Evolutionary conservation across 2,113 vertebrate genomes (phyloP).

Genomic region (Saccopteryx bilineata): DNA sequence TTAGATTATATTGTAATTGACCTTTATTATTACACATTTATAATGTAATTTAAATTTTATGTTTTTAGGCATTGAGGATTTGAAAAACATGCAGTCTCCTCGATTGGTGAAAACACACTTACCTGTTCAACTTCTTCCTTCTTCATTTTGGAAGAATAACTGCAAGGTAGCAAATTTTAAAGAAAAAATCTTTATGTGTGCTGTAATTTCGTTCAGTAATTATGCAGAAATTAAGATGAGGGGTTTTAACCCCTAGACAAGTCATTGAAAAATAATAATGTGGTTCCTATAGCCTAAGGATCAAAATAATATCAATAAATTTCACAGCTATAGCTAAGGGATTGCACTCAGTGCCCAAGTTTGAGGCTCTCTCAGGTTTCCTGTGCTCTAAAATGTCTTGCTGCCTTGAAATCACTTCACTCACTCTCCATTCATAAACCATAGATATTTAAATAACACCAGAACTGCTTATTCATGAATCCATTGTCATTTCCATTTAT

Average conservation of each 20-base stretch:
- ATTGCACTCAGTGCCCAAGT: not conserved
- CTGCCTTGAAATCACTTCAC: not conserved
- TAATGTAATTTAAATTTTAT: not conserved
- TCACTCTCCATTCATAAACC: not conserved
- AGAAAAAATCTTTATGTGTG: not conserved
- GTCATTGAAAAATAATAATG: not conserved
- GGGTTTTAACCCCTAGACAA: not conserved
- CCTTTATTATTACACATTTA: not conserved
- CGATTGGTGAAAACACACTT: constrained; percentile 92
- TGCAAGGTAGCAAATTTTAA: constrained; percentile 87
- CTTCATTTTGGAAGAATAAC: constrained; percentile 91
- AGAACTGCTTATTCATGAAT: not conserved
- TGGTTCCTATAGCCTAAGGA: not conserved
- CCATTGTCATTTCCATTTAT: not conserved
- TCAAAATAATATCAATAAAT: not conserved
- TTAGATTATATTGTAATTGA: constrained; percentile 27
- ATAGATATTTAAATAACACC: not conserved
- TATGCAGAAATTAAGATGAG: not conserved
- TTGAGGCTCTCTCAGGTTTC: not conserved
- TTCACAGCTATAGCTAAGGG: not conserved
- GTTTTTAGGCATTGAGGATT: constrained; percentile 83
- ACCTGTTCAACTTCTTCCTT: constrained; percentile 89
- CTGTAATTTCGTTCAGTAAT: constrained; percentile 15
- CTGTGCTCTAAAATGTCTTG: not conserved
- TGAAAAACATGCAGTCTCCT: constrained; percentile 86